Conservation (phyloP, 2,888 invertebrate species). For the Mythimna albipuncta region DNA sequence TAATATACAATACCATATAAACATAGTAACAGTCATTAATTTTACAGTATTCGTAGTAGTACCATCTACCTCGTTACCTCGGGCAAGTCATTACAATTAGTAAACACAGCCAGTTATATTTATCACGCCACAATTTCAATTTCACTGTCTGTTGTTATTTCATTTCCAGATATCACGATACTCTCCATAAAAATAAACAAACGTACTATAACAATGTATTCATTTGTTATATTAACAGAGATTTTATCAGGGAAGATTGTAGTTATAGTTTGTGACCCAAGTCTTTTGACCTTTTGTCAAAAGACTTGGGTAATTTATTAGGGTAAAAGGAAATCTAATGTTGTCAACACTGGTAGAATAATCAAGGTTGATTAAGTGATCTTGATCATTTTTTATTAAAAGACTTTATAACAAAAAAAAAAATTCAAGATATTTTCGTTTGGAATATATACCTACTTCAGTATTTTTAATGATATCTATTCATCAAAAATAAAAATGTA, state of each 20-base stretch:
- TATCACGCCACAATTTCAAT: constrained; percentile 36
- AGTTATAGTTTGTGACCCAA: no score
- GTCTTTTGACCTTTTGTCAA: no score
- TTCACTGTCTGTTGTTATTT: constrained; percentile 39
- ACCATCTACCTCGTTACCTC: constrained; percentile 13
- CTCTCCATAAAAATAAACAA: constrained; percentile 10
- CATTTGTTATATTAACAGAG: constrained; percentile 8
- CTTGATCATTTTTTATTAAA: no score
- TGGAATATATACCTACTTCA: no score
- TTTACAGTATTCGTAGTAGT: not conserved
- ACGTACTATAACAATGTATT: not conserved
- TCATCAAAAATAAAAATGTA: no score
- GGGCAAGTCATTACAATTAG: constrained; percentile 27
- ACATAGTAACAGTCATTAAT: not conserved
- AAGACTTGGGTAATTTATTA: no score
- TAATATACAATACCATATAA: not conserved
- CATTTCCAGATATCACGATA: constrained; percentile 42
- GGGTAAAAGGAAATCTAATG: no score
- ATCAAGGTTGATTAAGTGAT: no score
- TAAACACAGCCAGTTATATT: constrained; percentile 23
- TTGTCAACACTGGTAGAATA: no score
- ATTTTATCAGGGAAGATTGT: not conserved
- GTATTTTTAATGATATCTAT: no score
- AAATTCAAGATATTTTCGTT: no score
- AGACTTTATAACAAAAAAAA: no score